These are phyloP conservation scores for Phrixothrix hirtus DNA, from an alignment of 2,888 invertebrate species.

Conservation along the genomic window DNA sequence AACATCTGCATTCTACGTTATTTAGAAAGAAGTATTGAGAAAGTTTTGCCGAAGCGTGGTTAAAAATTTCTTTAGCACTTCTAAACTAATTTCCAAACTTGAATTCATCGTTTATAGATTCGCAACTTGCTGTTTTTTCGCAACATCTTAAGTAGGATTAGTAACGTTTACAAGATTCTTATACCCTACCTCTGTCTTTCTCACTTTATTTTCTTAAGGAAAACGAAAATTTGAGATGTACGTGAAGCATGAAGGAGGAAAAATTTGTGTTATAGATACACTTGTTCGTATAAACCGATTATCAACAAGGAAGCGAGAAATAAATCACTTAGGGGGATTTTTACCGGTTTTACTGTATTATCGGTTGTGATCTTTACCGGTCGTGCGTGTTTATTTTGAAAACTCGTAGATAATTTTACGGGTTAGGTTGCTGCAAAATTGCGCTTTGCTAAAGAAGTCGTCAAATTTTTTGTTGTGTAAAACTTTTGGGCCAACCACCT, in stretches of 20 bases:
- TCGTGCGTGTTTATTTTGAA: too few species aligned
- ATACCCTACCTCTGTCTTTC: background rate
- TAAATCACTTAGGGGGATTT: conserved; percentile 39
- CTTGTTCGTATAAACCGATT: conserved; percentile 39
- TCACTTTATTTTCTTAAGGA: conserved; percentile 2
- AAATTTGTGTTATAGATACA: conserved; percentile 32
- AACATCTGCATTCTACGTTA: conserved; percentile 29
- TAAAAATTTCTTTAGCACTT: conserved; percentile 18
- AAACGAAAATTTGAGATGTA: background rate
- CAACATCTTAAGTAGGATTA: conserved; percentile 42
- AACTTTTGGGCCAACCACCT: too few species aligned
- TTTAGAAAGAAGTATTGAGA: conserved; percentile 25
- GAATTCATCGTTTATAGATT: conserved; percentile 33
- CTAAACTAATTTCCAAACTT: conserved; percentile 31
- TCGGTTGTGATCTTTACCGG: conserved; percentile 33
- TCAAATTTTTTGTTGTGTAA: too few species aligned
- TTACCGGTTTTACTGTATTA: conserved; percentile 35
- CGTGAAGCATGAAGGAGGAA: conserved; percentile 7
- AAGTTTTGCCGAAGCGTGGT: background rate
- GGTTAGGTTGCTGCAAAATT: too few species aligned
- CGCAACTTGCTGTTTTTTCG: conserved; percentile 33
- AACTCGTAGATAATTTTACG: too few species aligned
- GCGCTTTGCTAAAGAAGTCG: too few species aligned
- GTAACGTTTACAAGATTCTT: conserved; percentile 19
- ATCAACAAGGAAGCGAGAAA: conserved; percentile 36